Evolutionary conservation across 2,888 invertebrate genomes (phyloP), one percentile per base, ranked within the genome.

Genomic region (Sisyra terminalis): DNA sequence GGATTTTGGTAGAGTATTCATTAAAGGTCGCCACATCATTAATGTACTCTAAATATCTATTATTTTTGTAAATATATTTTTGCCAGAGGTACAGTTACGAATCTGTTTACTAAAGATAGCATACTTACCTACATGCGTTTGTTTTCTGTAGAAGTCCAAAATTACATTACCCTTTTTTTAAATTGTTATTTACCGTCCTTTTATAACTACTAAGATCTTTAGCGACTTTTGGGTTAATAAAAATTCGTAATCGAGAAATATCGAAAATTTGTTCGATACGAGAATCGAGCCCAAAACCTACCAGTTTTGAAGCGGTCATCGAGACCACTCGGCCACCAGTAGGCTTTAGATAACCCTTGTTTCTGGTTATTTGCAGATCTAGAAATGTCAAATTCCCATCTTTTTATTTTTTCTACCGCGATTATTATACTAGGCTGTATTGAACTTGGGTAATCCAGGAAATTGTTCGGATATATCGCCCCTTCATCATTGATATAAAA

Each of bases 381-480:
- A 43, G 29, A 43, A 43, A 43, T 15, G 43, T 24, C 11, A 46
- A 35, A 32, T 34, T 29, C 35, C 40, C 44, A 30, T 42, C 38
- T 31, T 44, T 39, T 42, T 42, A n/a, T 44, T 42, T 24, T 44
- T 17, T 40, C 44, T 34, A 24, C 7, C 5, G 43, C 38, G 14
- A 43, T 38, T 29, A 30, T 43, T 36, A 46, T 44, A 29, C 41
- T 11, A 10, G 31, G 38, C 29, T n/a, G 30, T 9, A 16, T 10
- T 4, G n/a, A 29, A 29, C 38, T 43, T 13, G 38, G 18, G 9
- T 13, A 14, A 29, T 7, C 30, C 13, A 29, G 9, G 17, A 30
- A 43, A n/a, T 14, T 16, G 15, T 32, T 16, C 10, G 18, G 18
- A 18, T 41, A 31, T 16, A 41, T 32, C 11, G 29, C 34, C 10